Base-by-base conservation (phyloP, 2,797 vertebrate species). In the Ibycter americanus region DNA sequence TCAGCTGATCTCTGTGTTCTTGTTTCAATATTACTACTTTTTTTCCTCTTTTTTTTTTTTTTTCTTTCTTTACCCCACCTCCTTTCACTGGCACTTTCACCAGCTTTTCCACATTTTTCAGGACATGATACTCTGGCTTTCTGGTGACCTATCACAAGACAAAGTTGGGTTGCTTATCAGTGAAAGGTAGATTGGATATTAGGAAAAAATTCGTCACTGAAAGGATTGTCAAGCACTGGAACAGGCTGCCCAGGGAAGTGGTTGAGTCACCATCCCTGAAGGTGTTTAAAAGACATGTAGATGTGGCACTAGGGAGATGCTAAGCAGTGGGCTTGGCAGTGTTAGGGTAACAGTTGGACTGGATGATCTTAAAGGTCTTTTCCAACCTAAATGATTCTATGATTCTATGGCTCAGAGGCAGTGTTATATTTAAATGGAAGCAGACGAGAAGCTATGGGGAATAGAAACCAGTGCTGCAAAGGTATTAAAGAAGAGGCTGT, bases 91-190 rank as follows among this genome's bases (percentile, higher is more conserved):
- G 54, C 54, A 81, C 47, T 91, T 93, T 80, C 63, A 93, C 40
- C 83, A 87, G 80, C 58, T 51, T 90, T 92, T 93, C 83, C 79
- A 47, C 58, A 20, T 86, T 96, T 96, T 82, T 79, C 46, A 62
- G 93, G 90, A 91, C 8, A 15, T 54, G 94, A 89, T 93, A 91
- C 49, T 46, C 84, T 95, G 91, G 73, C 89, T 97, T 93, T 77
- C 82, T 76, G 73, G 93, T 90, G 97, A 95, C 94, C 87, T 86
- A 81, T 85, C 1, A 0, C 87, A 92, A 96, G 92, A 95, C 86
- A 87, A 96, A 96, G 87, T 66, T 90, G 88, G 80, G 44, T 77
- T 83, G 79, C 96, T 97, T 97, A 96, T 97, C 97, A 95, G 83
- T 96, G 96, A 95, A 96, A 96, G 91, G 93, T 96, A 44, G 7